Percentiles rank a stretch among this genome's conserved stretches.
Conservation (phyloP, 2,797 vertebrate species). For the Acanthurus tractus region DNA sequence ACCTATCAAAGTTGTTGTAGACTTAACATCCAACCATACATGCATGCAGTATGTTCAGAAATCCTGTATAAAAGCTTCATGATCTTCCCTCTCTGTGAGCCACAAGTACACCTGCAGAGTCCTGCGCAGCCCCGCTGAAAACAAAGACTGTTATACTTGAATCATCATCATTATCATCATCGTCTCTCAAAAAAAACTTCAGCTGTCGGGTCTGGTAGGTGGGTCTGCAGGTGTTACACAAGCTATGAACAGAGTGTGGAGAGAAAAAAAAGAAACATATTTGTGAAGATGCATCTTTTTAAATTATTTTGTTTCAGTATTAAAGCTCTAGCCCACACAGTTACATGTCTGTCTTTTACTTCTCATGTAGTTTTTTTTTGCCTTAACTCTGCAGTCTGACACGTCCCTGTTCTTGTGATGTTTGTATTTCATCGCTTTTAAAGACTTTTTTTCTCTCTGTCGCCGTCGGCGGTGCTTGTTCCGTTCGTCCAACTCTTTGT, state of each 20-base stretch:
- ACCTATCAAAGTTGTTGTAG: slow-evolving; percentile 20
- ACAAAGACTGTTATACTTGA: slow-evolving; percentile 70
- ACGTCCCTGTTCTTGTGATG: slow-evolving; percentile 28
- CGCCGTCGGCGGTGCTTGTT: slow-evolving; percentile 19
- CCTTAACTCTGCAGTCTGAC: slow-evolving; percentile 30
- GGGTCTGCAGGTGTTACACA: slow-evolving; percentile 48
- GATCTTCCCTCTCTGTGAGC: slow-evolving; percentile 76
- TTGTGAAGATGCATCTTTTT: slow-evolving; percentile 35
- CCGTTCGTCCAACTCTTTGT: slow-evolving; percentile 28
- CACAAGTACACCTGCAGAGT: slow-evolving; percentile 44
- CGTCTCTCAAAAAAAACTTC: slow-evolving; percentile 23
- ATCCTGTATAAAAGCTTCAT: slow-evolving; percentile 32
- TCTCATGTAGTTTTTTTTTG: slow-evolving; percentile 23
- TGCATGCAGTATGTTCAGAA: slow-evolving; percentile 11
- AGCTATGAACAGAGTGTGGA: slow-evolving; percentile 82
- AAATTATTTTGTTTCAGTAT: slow-evolving; percentile 71
- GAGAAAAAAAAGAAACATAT: slow-evolving; percentile 8
- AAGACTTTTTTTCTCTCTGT: slow-evolving; percentile 28
- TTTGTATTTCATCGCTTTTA: slow-evolving; percentile 46
- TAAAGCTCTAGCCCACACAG: slow-evolving; percentile 52
- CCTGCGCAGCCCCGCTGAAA: slow-evolving; percentile 44
- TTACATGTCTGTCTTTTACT: slow-evolving; percentile 13
- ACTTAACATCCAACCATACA: slow-evolving; percentile 31
- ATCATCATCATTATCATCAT: slow-evolving; percentile 51
- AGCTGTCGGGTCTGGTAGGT: slow-evolving; percentile 30